Base-by-base conservation (phyloP, 2,888 invertebrate species). In the Stictocephala bisonia region DNA sequence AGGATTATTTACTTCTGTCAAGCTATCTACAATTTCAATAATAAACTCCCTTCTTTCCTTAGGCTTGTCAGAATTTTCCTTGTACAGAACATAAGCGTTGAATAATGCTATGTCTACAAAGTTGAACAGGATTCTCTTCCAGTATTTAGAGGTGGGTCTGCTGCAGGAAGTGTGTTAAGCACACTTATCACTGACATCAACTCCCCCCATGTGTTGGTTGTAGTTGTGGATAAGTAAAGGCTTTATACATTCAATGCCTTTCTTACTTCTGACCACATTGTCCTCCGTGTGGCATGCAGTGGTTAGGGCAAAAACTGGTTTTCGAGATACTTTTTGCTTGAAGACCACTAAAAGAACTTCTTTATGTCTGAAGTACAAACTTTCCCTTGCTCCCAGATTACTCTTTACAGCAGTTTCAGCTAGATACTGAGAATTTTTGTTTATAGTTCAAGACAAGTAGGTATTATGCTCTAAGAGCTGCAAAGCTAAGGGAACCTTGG, bases 111-210 rank as follows among this genome's bases (percentile, higher is more conserved):
- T 29, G 13, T 53, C 69, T 22, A 31, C 35, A 11, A 69, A 69
- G 24, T 51, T 69, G 20, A 53, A 53, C 15, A 69, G n/a, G 13
- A 69, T 50, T 53, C 53, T 69, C 29, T 69, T 53, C 69, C 69
- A 69, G 26, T 69, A 53, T 24, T 53, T 51, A 1, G 69, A 27
- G 1, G 53, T 69, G 1, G 27, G 51, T 0, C 69, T 18, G n/a
- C 31, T 50, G 35, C 51, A 35, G 13, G 69, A 69, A 2, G 22
- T 20, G 31, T 50, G 69, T 31, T 69, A 69, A 13, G 53, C 7
- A 2, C 22, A 35, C 18, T 69, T 40, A 24, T 69, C 40, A 35
- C 53, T 69, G 2, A 69, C 40, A 35, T 69, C 69, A 0, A 69
- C 69, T 7, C 53, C 69, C n/a, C 53, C 53, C 69, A 53, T 69